Evolutionary conservation across 2,888 invertebrate species (phyloP), one percentile per base, ranked within the genome.

Genomic region (Brachylomia viminalis): DNA sequence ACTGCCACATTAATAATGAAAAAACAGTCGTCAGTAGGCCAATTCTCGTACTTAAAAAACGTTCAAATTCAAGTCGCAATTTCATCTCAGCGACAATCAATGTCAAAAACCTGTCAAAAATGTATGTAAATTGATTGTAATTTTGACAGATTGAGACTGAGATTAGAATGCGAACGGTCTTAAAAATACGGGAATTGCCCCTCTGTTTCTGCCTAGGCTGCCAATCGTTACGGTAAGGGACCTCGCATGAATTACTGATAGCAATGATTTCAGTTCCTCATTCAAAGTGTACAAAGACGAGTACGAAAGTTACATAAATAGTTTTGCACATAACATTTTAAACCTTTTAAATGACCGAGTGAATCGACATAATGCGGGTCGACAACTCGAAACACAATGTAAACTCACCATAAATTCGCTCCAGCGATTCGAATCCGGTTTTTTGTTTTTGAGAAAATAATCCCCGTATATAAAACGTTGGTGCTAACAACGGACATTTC

Each of bases 401-500:
- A 52, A 77, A 77, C 74, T 42, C 72, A 83, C 66, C 75, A 83
- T 86, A 66, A 77, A 77, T 75, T 73, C 68, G 69, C 72, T 62
- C 69, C 72, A 64, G 70, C 66, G 68, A 68, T 72, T 58, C 80
- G 75, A 88, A 89, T 86, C 88, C 85, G 91, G 92, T 92, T 90
- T 77, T 84, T 80, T 42, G 79, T 88, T 86, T 89, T 86, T 83
- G 67, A 90, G 86, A 85, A 86, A 87, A 89, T 87, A 88, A 83
- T 78, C 74, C 82, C 80, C 72, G 85, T 77, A 91, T 92, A 92
- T 92, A 92, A 86, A 91, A 88, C 82, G 89, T 86, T 72, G 86
- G 71, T 75, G 72, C 79, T 70, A 69, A 72, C 80, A 76, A 79
- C 80, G 79, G 75, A 82, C 82, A 83, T 87, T 86, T 89, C 91